Evolutionary conservation across 1,140 invertebrate genomes (phyloP).

Genomic region (Bathynomus jamesi): DNA sequence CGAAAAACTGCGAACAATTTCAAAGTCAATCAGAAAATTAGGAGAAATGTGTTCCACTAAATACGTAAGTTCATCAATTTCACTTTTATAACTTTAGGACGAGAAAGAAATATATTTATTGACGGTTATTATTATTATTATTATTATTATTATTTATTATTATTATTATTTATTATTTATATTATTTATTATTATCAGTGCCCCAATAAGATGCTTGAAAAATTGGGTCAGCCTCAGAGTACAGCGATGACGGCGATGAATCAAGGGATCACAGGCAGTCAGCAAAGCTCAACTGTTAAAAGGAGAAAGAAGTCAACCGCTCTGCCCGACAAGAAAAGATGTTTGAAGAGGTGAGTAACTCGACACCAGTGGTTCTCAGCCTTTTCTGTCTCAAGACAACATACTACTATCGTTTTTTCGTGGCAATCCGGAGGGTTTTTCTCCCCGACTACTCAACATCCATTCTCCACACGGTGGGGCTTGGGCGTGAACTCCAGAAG

Average conservation of each 20-base stretch:
- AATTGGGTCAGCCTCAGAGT: constrained; percentile 72
- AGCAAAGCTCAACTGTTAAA: constrained; percentile 67
- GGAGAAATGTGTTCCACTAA: constrained; percentile 93
- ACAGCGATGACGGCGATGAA: constrained; percentile 81
- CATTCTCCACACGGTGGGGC: too few species aligned
- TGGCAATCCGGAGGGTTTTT: too few species aligned
- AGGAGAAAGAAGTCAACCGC: constrained; percentile 81
- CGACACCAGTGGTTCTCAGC: not conserved
- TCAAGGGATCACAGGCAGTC: constrained; percentile 55
- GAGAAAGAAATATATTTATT: constrained; percentile 85
- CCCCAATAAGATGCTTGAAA: constrained; percentile 70
- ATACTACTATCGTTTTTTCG: too few species aligned
- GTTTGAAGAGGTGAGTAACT: constrained; percentile 73
- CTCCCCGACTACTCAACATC: too few species aligned
- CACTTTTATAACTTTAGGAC: constrained; percentile 75
- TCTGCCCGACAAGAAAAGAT: constrained; percentile 90
- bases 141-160: constrained; percentile 13
- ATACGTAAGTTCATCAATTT: constrained; percentile 45
- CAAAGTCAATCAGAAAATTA: constrained; percentile 70
- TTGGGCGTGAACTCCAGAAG: too few species aligned
- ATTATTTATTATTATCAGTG: constrained; percentile 73
- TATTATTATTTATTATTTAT: constrained; percentile 47
- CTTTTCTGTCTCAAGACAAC: not conserved
- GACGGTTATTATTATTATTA: constrained; percentile 50
- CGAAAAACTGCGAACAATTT: constrained; percentile 97